These are phyloP conservation scores for Trichechus manatus DNA, from an alignment of 2,113 vertebrate genomes.

Conservation along the genomic window DNA sequence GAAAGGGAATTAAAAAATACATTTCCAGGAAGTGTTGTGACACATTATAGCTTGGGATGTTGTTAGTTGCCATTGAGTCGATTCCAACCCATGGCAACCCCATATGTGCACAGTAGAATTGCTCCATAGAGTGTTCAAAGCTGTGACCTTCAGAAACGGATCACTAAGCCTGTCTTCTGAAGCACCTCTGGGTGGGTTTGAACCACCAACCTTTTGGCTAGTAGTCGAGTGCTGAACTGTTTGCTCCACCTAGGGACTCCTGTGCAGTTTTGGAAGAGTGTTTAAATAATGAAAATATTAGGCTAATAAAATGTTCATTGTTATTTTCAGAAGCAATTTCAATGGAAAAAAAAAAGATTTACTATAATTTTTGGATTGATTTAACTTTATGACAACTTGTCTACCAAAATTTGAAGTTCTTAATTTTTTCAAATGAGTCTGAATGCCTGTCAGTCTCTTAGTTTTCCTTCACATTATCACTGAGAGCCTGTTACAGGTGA, in stretches of 20 bases:
- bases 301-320: neutral
- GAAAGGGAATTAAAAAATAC: conserved; percentile 10
- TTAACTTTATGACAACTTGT: neutral
- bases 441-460: conserved; percentile 44
- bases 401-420: conserved; percentile 58
- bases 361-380: neutral
- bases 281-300: conserved; percentile 26
- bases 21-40: neutral
- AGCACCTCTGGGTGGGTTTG: neutral
- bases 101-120: neutral
- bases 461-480: conserved; percentile 4
- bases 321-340: conserved; percentile 33
- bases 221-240: neutral
- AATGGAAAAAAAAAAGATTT: conserved; percentile 36
- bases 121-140: neutral
- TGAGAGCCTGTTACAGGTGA: conserved; percentile 12
- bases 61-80: neutral
- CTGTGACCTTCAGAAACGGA: neutral
- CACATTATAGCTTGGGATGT: neutral
- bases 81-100: neutral
- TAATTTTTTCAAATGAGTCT: conserved; percentile 58
- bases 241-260: neutral
- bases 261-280: neutral
- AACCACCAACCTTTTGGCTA: neutral
- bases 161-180: neutral